These are phyloP conservation scores for Lithophane socia DNA, from an alignment of 2,888 invertebrate species.

Conservation along the genomic window DNA sequence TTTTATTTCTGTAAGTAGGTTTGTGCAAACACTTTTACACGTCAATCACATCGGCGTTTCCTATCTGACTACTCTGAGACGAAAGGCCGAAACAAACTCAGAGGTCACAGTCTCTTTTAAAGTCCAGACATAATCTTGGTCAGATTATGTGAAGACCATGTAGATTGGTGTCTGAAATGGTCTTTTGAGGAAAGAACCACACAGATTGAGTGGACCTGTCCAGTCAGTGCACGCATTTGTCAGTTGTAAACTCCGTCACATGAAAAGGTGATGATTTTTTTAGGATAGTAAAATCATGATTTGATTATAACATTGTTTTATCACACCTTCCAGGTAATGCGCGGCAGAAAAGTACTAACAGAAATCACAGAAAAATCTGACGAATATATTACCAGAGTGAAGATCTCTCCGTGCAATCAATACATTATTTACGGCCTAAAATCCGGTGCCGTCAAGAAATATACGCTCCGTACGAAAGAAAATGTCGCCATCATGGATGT, in stretches of 20 bases:
- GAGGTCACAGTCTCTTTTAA: too few species aligned
- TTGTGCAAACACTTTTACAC: too few species aligned
- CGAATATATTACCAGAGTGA: slow-evolving; percentile 85
- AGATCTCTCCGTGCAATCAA: slow-evolving; percentile 88
- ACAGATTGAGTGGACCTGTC: too few species aligned
- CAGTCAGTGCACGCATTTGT: too few species aligned
- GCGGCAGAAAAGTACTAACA: slow-evolving; percentile 83
- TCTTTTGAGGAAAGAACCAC: too few species aligned
- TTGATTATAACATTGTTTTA: background rate
- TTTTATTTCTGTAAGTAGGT: too few species aligned
- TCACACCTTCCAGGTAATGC: slow-evolving; percentile 80
- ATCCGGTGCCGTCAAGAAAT: slow-evolving; percentile 84
- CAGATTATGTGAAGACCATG: too few species aligned
- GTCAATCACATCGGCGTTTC: too few species aligned
- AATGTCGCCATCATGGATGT: slow-evolving; percentile 81
- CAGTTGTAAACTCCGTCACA: background rate
- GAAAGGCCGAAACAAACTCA: too few species aligned
- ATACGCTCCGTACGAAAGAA: slow-evolving; percentile 81
- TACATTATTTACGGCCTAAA: slow-evolving; percentile 87
- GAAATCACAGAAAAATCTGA: slow-evolving; percentile 84
- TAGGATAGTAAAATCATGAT: background rate
- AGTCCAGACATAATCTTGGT: too few species aligned
- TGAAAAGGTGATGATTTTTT: background rate
- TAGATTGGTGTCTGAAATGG: too few species aligned
- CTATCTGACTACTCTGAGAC: too few species aligned